A percentile compares a stretch with the other conserved stretches of the same genome.
Evolutionary conservation across 1,140 invertebrate species (phyloP).

Genomic region (Drusus annulatus): DNA sequence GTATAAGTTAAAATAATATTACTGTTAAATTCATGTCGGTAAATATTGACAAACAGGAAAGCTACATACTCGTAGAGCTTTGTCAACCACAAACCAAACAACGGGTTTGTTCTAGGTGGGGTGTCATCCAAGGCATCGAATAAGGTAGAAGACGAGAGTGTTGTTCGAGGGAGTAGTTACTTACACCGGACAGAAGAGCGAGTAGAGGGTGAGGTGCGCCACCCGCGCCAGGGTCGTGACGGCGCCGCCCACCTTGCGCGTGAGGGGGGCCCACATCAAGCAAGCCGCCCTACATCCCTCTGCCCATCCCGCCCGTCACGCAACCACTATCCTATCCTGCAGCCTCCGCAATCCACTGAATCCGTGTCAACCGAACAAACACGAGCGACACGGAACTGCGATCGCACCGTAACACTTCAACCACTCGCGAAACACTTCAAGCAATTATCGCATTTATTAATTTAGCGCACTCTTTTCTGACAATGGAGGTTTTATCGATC

Average conservation of each 20-base stretch:
- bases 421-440: neutral
- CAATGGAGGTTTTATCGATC: conserved; percentile 5
- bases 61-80: too few relatives aligned
- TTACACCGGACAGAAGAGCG: conserved; percentile 59
- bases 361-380: conserved; percentile 10
- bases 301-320: neutral
- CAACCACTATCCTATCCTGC: neutral
- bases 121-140: too few relatives aligned
- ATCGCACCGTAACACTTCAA: conserved; percentile 12
- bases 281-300: conserved; percentile 29
- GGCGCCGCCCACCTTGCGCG: conserved; percentile 57
- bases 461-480: neutral
- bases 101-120: too few relatives aligned
- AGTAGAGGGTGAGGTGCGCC: conserved; percentile 55
- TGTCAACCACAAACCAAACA: too few relatives aligned
- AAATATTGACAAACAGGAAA: too few relatives aligned
- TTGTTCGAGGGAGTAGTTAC: neutral
- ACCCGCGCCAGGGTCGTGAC: conserved; percentile 54
- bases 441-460: too few relatives aligned
- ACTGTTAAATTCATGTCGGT: too few relatives aligned
- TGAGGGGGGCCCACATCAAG: conserved; percentile 52
- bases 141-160: neutral
- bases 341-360: neutral
- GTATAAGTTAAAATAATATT: too few relatives aligned
- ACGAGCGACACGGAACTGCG: neutral